These are phyloP conservation scores for Peromyscus melanophrys DNA, from an alignment of 2,797 vertebrate genomes.

Conservation along the genomic window DNA sequence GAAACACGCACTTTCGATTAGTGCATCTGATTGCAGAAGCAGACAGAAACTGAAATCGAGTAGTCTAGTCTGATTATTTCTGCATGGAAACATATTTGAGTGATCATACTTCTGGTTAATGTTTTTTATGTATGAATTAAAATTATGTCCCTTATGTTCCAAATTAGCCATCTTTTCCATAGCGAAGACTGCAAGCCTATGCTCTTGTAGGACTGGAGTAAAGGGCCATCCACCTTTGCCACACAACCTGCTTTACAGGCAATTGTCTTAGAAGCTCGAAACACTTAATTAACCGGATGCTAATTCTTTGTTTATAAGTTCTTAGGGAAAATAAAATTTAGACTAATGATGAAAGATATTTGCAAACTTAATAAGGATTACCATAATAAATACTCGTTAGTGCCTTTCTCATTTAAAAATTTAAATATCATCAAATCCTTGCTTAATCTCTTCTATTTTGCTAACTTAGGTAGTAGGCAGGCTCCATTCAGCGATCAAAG, in stretches of 20 bases:
- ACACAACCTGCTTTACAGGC: neutral
- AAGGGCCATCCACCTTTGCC: neutral
- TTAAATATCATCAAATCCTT: constrained; percentile 36
- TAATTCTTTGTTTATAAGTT: constrained; percentile 66
- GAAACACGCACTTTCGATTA: neutral
- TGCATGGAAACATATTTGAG: constrained; percentile 35
- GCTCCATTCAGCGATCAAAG: constrained; percentile 33
- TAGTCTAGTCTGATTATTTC: neutral
- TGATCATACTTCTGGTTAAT: constrained; percentile 30
- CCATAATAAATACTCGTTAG: constrained; percentile 42
- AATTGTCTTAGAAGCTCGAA: neutral
- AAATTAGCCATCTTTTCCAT: neutral
- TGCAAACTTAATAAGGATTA: constrained; percentile 56
- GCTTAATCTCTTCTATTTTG: constrained; percentile 55
- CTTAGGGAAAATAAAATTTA: constrained; percentile 68
- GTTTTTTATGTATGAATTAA: neutral
- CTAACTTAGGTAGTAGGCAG: constrained; percentile 18
- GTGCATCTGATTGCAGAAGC: neutral
- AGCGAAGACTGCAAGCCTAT: neutral
- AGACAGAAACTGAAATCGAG: neutral
- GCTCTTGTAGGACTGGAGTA: neutral
- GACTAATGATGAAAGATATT: constrained; percentile 53
- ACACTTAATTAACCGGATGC: constrained; percentile 19
- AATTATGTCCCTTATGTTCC: neutral
- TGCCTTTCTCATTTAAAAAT: constrained; percentile 60